Evolutionary conservation across 2,797 vertebrate species (phyloP), one percentile per base, ranked within the genome.

Genomic region (Halcyon leucocephala): DNA sequence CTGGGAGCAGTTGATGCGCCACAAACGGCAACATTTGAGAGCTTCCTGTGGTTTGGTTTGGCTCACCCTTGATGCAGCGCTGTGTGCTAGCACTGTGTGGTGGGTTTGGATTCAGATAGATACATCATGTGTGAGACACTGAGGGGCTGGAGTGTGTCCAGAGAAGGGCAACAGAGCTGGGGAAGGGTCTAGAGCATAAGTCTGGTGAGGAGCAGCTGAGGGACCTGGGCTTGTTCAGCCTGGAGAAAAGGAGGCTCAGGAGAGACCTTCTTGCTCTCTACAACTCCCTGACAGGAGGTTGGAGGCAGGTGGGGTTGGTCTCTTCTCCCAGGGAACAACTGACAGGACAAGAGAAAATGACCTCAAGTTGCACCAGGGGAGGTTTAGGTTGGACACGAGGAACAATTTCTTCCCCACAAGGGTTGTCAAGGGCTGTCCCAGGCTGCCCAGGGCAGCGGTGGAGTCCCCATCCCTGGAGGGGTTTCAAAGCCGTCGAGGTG

Each of bases 1-100:
- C 6, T 52, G n/a, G 25, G 54, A 62, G 55, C 76, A n/a, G 44
- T 24, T 37, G 37, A 14, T 55, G 44, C 41, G 42, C 16, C 60
- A 54, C 29, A 44, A 44, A 29, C 8, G 26, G n/a, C 52, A 42
- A 5, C 18, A 3, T 14, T 33, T 6, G 78, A 52, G 64, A 4
- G 14, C 60, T 8, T 42, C 8, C 12, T n/a, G 9, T 22, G n/a
- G 42, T 39, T 37, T 33, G 41, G 4, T 39, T 28, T 14, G 31
- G 57, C 28, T 33, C 0, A 0, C 41, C 41, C 39, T 52, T 44
- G 39, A 9, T 16, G 24, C 7, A n/a, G 65, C 1, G 2, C 37
- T 10, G 0, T 1, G 10, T 21, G n/a, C 26, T 19, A 3, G 6
- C 0, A 6, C 29, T 42, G 31, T 0, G 0, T 0, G 1, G 9